Evolutionary conservation across 2,797 vertebrate genomes (phyloP).

Genomic region (Acipenser oxyrinchus): DNA sequence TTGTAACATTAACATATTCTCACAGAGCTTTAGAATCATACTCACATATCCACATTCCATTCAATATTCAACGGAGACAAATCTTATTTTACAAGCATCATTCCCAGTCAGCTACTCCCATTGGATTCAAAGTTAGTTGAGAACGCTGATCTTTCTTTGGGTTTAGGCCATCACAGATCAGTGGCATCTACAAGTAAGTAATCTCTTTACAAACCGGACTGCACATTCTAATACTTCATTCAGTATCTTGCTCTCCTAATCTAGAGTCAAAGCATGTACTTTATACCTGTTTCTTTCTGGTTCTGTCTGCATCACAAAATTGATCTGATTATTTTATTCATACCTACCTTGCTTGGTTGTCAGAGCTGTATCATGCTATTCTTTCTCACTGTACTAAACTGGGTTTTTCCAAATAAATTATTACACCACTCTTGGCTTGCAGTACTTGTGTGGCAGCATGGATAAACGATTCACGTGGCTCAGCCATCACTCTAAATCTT

Average conservation of each 20-base stretch:
- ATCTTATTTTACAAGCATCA: too few relatives aligned
- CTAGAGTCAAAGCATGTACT: slow-evolving; percentile 8
- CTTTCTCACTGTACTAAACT: slow-evolving; percentile 38
- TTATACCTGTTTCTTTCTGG: not conserved
- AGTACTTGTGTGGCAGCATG: slow-evolving; percentile 33
- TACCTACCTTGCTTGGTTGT: slow-evolving; percentile 33
- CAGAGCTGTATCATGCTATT: slow-evolving; percentile 27
- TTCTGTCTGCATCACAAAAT: slow-evolving; percentile 33
- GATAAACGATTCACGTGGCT: slow-evolving; percentile 38
- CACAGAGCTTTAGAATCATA: too few relatives aligned
- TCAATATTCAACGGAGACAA: too few relatives aligned
- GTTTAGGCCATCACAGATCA: not conserved
- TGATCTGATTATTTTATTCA: slow-evolving; percentile 39
- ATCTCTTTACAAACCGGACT: slow-evolving; percentile 5
- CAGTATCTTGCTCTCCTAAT: not conserved
- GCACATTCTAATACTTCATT: not conserved
- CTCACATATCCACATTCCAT: too few relatives aligned
- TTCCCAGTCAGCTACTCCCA: too few relatives aligned
- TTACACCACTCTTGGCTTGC: slow-evolving; percentile 32
- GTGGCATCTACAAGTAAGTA: not conserved
- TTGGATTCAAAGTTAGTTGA: not conserved
- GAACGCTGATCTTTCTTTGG: not conserved
- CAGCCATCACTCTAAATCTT: slow-evolving; percentile 43
- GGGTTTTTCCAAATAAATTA: slow-evolving; percentile 48
- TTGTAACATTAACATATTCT: too few relatives aligned